These are phyloP conservation scores for Chelonia mydas DNA, from an alignment of 2,797 vertebrate genomes.

Conservation along the genomic window DNA sequence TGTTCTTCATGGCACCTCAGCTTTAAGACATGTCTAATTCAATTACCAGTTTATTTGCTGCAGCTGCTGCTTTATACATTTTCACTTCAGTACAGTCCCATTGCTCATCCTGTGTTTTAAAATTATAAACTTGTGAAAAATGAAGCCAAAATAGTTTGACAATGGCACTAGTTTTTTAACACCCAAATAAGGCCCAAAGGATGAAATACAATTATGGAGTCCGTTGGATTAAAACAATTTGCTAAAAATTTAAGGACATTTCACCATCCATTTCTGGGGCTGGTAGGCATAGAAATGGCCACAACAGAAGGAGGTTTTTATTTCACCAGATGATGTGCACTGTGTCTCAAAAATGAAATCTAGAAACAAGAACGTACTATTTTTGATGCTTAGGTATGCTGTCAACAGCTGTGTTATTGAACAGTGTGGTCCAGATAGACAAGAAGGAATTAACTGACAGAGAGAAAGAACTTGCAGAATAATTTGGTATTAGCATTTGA, in stretches of 20 bases:
- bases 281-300: conserved; percentile 18
- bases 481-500: not conserved
- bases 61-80: conserved; percentile 66
- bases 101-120: conserved; percentile 71
- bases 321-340: conserved; percentile 48
- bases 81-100: conserved; percentile 65
- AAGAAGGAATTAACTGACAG: not conserved
- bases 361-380: not conserved
- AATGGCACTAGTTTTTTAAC: conserved; percentile 31
- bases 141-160: conserved; percentile 48
- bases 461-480: not conserved
- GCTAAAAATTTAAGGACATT: conserved; percentile 45
- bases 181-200: conserved; percentile 31
- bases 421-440: not conserved
- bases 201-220: conserved; percentile 9
- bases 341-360: not conserved
- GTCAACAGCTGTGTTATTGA: not conserved
- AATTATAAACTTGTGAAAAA: conserved; percentile 62
- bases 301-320: conserved; percentile 64
- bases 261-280: conserved; percentile 68
- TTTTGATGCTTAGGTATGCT: not conserved
- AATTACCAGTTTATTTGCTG: conserved; percentile 71
- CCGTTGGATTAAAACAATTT: not conserved
- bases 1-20: conserved; percentile 67
- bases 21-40: conserved; percentile 70